phyloP scores from a whole-genome alignment of 2,113 vertebrate genomes.

The Odobenus rosmarus region DNA sequence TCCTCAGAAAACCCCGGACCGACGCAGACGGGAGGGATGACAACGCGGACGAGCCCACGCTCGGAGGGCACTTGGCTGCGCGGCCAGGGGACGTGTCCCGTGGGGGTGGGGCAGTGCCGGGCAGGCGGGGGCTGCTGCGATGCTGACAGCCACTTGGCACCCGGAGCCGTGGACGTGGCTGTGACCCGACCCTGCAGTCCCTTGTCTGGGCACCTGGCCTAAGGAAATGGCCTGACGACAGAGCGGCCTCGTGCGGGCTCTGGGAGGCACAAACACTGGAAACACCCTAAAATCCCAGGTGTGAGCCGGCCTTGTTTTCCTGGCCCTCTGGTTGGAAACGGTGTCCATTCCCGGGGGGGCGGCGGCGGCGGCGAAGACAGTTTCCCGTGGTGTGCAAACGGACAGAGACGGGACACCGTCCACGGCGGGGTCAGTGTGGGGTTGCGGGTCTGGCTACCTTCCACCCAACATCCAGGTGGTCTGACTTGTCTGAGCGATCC shows the following conservation, averaged over 20 bases:
- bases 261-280: too few relatives aligned
- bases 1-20: background rate
- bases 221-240: background rate
- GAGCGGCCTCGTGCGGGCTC: accelerated
- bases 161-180: background rate
- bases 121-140: accelerated
- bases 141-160: background rate
- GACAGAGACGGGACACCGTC: accelerated
- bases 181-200: background rate
- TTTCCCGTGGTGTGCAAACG: background rate
- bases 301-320: background rate
- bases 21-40: background rate
- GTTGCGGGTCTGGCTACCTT: background rate
- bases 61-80: background rate
- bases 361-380: background rate
- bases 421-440: accelerated
- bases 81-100: background rate
- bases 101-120: background rate
- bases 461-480: accelerated
- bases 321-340: accelerated
- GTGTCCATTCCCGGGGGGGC: accelerated
- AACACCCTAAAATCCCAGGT: background rate
- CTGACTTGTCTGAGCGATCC: background rate
- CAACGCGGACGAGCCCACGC: background rate
- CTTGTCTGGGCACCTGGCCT: background rate